These are phyloP conservation scores for Sebastes vulpes DNA, from an alignment of 2,797 vertebrate genomes.

Conservation along the genomic window DNA sequence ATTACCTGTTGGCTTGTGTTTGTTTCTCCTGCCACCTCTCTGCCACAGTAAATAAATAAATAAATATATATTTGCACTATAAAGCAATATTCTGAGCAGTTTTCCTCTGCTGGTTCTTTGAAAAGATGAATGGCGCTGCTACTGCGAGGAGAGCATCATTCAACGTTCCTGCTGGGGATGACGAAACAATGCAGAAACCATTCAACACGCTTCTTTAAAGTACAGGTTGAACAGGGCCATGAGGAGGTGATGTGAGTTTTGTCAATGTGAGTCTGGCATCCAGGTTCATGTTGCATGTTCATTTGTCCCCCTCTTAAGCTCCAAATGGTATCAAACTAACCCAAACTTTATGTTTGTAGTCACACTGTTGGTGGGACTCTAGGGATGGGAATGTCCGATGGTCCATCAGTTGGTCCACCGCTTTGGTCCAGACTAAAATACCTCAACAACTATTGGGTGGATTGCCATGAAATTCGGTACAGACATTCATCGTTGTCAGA, in stretches of 20 bases:
- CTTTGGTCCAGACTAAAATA: neutral
- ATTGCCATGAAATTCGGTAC: neutral
- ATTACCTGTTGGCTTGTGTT: conserved; percentile 21
- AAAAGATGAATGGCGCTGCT: conserved; percentile 7
- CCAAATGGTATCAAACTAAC: neutral
- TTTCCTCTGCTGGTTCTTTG: conserved; percentile 19
- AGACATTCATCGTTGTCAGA: neutral
- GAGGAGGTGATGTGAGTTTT: neutral
- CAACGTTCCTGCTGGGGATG: conserved; percentile 28
- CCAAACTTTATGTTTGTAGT: neutral
- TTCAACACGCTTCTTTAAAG: neutral
- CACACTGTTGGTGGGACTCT: neutral
- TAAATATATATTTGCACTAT: conserved; percentile 33
- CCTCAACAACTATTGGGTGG: neutral
- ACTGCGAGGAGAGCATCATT: conserved; percentile 17
- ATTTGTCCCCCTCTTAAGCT: neutral
- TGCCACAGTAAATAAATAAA: conserved; percentile 16
- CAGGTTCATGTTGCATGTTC: neutral
- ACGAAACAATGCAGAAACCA: conserved; percentile 51
- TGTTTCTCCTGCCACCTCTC: neutral
- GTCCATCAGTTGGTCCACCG: neutral
- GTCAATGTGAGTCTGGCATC: neutral
- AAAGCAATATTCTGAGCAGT: conserved; percentile 25
- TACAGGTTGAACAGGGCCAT: neutral
- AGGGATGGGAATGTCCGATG: neutral